These are phyloP conservation scores for Pseudochromis fuscus DNA, from an alignment of 2,797 vertebrate species.

Conservation along the genomic window DNA sequence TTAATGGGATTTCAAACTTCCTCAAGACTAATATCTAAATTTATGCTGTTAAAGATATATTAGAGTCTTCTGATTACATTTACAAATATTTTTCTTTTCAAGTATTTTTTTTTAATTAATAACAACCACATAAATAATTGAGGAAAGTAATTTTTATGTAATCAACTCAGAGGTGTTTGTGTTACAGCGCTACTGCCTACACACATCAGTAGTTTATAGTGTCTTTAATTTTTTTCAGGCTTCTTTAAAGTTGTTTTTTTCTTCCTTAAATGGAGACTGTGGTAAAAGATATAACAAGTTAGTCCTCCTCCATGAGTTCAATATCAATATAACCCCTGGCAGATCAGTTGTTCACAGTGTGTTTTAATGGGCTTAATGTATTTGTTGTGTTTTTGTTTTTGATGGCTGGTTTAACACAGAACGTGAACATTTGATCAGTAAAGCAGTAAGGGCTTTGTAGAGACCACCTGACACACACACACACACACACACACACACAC, in stretches of 20 bases:
- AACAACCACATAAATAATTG: constrained; percentile 68
- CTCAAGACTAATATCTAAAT: constrained; percentile 60
- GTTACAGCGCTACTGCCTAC: constrained; percentile 35
- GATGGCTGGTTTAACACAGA: constrained; percentile 46
- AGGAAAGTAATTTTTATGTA: constrained; percentile 70
- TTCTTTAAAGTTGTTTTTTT: constrained; percentile 53
- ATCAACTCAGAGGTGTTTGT: constrained; percentile 70
- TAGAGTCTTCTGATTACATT: constrained; percentile 49
- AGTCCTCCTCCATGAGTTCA: constrained; percentile 51
- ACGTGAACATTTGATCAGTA: constrained; percentile 53
- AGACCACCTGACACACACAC: constrained; percentile 28
- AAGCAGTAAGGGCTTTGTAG: constrained; percentile 44
- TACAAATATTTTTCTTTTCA: constrained; percentile 70
- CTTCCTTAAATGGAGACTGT: constrained; percentile 67
- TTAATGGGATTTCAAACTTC: constrained; percentile 13
- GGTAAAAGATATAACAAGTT: constrained; percentile 63
- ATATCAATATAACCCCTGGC: constrained; percentile 74
- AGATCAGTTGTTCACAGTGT: constrained; percentile 56
- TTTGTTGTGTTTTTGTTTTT: constrained; percentile 57
- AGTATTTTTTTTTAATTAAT: constrained; percentile 64
- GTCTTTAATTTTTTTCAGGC: constrained; percentile 59
- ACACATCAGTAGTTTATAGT: constrained; percentile 59
- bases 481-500: constrained; percentile 26
- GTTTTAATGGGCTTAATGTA: constrained; percentile 51
- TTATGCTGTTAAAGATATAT: constrained; percentile 64